Percentiles rank a stretch among this genome's conserved stretches.
Evolutionary conservation across 2,797 vertebrate genomes (phyloP).

Genomic region (Danio jaintianensis): DNA sequence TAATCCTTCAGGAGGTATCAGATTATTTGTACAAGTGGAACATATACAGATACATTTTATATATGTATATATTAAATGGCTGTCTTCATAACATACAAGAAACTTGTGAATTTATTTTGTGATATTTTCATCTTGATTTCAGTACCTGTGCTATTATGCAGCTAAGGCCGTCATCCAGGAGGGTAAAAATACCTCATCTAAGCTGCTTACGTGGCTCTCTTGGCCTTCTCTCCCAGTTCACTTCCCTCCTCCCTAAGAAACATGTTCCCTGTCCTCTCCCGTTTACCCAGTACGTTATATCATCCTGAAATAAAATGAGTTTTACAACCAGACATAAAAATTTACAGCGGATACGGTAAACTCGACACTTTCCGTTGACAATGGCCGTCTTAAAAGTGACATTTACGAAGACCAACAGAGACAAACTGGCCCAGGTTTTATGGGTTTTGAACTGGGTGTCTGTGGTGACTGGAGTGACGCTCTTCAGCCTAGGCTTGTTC

Average conservation of each 20-base stretch:
- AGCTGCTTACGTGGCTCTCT: constrained; percentile 61
- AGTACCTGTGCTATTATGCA: constrained; percentile 31
- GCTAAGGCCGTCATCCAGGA: constrained; percentile 40
- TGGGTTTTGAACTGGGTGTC: constrained; percentile 92
- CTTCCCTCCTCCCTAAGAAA: constrained; percentile 2
- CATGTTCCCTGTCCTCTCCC: neutral
- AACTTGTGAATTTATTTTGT: neutral
- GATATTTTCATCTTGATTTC: constrained; percentile 43
- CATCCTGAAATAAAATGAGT: constrained; percentile 6
- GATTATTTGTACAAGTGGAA: neutral
- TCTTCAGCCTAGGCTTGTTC: constrained; percentile 87
- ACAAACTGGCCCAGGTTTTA: constrained; percentile 85
- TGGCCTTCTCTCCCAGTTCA: constrained; percentile 21
- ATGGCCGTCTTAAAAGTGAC: constrained; percentile 89
- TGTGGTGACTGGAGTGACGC: constrained; percentile 82
- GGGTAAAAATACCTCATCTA: constrained; percentile 61
- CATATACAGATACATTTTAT: neutral
- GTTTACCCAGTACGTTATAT: constrained; percentile 5
- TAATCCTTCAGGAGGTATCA: neutral
- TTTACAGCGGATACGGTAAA: constrained; percentile 14
- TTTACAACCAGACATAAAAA: neutral
- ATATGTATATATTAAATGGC: neutral
- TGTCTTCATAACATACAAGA: neutral
- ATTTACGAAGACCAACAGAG: constrained; percentile 84
- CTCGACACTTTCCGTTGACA: neutral